A percentile compares a stretch with the other conserved stretches of the same genome.
Evolutionary conservation across 2,113 vertebrate genomes (phyloP).

Genomic region (Psittacus erithacus): DNA sequence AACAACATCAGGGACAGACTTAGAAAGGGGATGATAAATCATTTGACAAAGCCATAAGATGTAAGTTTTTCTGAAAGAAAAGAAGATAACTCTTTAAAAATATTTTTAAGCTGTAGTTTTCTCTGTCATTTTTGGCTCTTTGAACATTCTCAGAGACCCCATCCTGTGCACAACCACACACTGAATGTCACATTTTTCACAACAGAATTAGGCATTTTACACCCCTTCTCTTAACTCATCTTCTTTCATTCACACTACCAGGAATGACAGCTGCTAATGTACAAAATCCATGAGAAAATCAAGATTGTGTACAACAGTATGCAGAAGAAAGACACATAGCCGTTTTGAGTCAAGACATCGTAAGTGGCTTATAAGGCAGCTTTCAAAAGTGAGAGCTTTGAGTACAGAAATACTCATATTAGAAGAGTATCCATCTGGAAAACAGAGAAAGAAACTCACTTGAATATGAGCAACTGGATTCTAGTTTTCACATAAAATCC

Average conservation of each 20-base stretch:
- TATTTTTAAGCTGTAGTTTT: background rate
- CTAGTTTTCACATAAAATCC: background rate
- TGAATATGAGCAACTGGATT: background rate
- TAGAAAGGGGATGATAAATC: slow-evolving; percentile 52
- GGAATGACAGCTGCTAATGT: background rate
- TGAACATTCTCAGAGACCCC: background rate
- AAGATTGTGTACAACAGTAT: background rate
- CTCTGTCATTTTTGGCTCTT: background rate
- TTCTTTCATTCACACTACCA: background rate
- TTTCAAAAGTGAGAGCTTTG: background rate
- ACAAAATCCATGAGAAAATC: background rate
- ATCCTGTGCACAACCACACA: background rate
- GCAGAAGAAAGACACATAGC: background rate
- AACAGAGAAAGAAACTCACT: background rate
- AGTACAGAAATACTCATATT: background rate
- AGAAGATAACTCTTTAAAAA: background rate
- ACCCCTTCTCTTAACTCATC: background rate
- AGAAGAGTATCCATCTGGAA: background rate
- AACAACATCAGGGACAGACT: slow-evolving; percentile 37
- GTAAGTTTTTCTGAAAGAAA: slow-evolving; percentile 9
- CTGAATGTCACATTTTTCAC: background rate
- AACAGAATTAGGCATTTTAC: background rate
- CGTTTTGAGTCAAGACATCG: background rate
- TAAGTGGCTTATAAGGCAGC: background rate
- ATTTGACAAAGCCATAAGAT: slow-evolving; percentile 54